Conservation (phyloP, 2,888 invertebrate genomes). For the Ormyrus nitidulus region DNA sequence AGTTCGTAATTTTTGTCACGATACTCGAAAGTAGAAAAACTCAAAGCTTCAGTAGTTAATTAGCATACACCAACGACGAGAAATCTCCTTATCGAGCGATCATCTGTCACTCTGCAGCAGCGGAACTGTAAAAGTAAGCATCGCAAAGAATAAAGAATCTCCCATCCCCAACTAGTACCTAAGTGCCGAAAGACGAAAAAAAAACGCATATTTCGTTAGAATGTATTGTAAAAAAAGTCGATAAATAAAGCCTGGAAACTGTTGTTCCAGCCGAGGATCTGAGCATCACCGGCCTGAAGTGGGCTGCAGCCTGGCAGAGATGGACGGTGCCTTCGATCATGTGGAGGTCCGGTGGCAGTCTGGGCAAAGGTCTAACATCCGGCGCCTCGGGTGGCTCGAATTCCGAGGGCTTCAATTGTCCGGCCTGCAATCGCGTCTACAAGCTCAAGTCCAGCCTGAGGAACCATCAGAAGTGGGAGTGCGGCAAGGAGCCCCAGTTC, state of each 20-base stretch:
- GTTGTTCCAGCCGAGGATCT: slow-evolving; percentile 82
- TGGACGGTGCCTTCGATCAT: slow-evolving; percentile 75
- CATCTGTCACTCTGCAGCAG: slow-evolving; percentile 13
- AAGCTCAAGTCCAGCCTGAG: slow-evolving; percentile 87
- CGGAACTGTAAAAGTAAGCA: slow-evolving; percentile 36
- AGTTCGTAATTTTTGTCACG: no score
- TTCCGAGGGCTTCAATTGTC: slow-evolving; percentile 82
- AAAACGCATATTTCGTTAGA: slow-evolving; percentile 29
- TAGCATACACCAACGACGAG: neutral
- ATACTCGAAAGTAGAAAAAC: no score
- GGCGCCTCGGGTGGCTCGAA: slow-evolving; percentile 64
- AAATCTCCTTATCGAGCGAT: slow-evolving; percentile 23
- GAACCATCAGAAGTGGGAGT: slow-evolving; percentile 75
- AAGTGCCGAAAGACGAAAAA: slow-evolving; percentile 9
- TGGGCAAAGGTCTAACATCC: slow-evolving; percentile 69
- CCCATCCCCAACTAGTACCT: slow-evolving; percentile 20
- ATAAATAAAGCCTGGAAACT: slow-evolving; percentile 56
- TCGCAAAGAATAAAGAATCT: slow-evolving; percentile 9
- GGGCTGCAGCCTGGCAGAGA: slow-evolving; percentile 82
- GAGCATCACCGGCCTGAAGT: slow-evolving; percentile 83
- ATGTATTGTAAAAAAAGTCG: slow-evolving; percentile 39
- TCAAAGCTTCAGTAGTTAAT: no score
- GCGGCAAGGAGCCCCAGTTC: slow-evolving; percentile 76
- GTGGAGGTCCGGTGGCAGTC: slow-evolving; percentile 72
- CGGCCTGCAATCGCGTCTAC: slow-evolving; percentile 90